Percentiles rank a stretch among this genome's conserved stretches.
Evolutionary conservation across 2,797 vertebrate species (phyloP).

Genomic region (Toxotes lorentzi): DNA sequence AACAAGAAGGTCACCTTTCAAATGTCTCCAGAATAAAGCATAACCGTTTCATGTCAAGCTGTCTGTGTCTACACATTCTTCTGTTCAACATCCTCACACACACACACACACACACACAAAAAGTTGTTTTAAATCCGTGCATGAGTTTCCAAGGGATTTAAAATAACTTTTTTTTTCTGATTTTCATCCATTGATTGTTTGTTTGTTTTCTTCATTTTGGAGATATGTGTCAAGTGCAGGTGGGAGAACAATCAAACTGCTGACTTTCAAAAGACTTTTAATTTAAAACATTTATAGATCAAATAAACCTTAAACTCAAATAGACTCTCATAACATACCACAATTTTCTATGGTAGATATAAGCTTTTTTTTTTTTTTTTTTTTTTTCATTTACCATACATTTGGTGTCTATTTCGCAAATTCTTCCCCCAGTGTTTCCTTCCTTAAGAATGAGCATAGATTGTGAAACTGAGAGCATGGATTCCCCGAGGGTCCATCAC

Average conservation of each 20-base stretch:
- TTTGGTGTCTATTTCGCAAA: neutral
- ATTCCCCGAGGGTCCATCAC: slow-evolving; percentile 1
- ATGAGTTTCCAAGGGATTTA: neutral
- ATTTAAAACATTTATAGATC: neutral
- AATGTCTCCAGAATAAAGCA: slow-evolving; percentile 12
- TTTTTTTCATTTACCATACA: no score
- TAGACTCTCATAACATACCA: neutral
- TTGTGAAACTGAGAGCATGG: neutral
- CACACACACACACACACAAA: no score
- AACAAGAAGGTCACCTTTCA: slow-evolving; percentile 36
- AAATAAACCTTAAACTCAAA: neutral
- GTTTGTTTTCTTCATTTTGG: neutral
- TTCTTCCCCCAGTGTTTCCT: neutral
- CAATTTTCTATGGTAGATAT: neutral
- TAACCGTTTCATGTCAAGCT: neutral
- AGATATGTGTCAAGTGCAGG: neutral
- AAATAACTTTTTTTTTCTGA: no score
- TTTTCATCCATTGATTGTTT: neutral
- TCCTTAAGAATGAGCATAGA: neutral
- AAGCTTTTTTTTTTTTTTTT: neutral
- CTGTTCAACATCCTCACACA: neutral
- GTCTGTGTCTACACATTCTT: neutral
- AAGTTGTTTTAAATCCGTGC: no score
- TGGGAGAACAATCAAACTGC: neutral
- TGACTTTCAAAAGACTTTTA: neutral